These are phyloP conservation scores for Sarcophaga peregrina DNA, from an alignment of 1,140 invertebrate genomes.

Conservation along the genomic window DNA sequence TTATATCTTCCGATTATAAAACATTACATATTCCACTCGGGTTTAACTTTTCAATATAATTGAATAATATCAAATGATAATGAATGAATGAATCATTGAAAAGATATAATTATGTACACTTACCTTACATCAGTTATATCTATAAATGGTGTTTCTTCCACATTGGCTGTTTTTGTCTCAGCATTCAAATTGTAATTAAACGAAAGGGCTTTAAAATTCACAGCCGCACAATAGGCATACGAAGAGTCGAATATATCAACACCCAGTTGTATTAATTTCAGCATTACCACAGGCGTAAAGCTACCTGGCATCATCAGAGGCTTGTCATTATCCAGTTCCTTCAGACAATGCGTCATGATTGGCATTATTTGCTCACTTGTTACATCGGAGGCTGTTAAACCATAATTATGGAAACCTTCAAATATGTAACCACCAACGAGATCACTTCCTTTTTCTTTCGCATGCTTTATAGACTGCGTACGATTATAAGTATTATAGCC, in stretches of 20 bases:
- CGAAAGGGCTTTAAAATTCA: conserved; percentile 57
- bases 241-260: conserved; percentile 87
- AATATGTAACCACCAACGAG: conserved; percentile 77
- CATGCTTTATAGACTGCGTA: conserved; percentile 72
- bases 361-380: conserved; percentile 71
- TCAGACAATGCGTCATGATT: conserved; percentile 72
- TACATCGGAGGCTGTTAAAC: conserved; percentile 68
- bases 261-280: conserved; percentile 76
- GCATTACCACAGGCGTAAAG: conserved; percentile 74
- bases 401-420: conserved; percentile 83
- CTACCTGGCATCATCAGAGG: conserved; percentile 75
- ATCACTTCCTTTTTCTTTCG: conserved; percentile 68
- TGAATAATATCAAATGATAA: not conserved
- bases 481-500: conserved; percentile 74
- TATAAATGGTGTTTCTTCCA: conserved; percentile 49
- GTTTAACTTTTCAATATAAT: not conserved
- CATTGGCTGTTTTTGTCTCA: not conserved
- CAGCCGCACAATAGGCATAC: conserved; percentile 70
- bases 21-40: not conserved
- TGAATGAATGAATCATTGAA: conserved; percentile 5
- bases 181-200: conserved; percentile 52
- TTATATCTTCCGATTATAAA: too few species aligned
- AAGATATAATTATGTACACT: not conserved
- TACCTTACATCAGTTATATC: conserved; percentile 57
- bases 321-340: conserved; percentile 74